Base-by-base conservation (phyloP, 2,888 invertebrate species). In the Ptychoptera contaminata region DNA sequence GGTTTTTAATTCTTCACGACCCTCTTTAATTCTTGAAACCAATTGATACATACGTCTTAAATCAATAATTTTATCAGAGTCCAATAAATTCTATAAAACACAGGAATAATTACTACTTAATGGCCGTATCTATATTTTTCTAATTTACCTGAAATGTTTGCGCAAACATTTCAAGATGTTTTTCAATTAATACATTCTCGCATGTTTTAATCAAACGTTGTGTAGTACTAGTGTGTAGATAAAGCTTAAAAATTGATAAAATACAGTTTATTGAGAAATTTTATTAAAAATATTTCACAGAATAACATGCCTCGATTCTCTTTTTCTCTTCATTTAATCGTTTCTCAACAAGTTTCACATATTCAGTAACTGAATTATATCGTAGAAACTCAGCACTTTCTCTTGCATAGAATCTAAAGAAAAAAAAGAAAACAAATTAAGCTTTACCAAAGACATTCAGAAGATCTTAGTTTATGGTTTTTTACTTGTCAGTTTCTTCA, bases 321-420 rank as follows among this genome's bases (percentile, higher is more conserved):
- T 83, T 79, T 60, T 91, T 82, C 60, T 98, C 98, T 61, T 98
- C 98, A 49, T 82, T 74, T 41, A 98, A 69, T 44, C 97, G 77
- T 56, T 87, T 85, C 58, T 97, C 97, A 2, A 93, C 94, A 81
- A 91, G 66, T 63, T 96, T 94, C 90, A 98, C 90, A 59, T 98
- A 98, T 60, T 98, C 97, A 0, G 97, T 94, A 47, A 98, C 91
- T 0, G 94, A 90, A 65, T 97, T 97, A 56, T 88, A 86, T 48
- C 82, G 73, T 31, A 98, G 70, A 70, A 98, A 98, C 57, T 91
- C 88, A 1, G 82, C 82, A 58, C 94, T 94, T 69, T 99, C 97
- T 45, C 85, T 72, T 3, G 82, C 85, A 64, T 98, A 98, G 71
- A 92, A 96, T 3, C 48, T 48, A 23, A 23, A 23, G 42, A 44